phyloP scores from a whole-genome alignment of 2,888 invertebrate genomes.

The Mythimna loreyi region DNA sequence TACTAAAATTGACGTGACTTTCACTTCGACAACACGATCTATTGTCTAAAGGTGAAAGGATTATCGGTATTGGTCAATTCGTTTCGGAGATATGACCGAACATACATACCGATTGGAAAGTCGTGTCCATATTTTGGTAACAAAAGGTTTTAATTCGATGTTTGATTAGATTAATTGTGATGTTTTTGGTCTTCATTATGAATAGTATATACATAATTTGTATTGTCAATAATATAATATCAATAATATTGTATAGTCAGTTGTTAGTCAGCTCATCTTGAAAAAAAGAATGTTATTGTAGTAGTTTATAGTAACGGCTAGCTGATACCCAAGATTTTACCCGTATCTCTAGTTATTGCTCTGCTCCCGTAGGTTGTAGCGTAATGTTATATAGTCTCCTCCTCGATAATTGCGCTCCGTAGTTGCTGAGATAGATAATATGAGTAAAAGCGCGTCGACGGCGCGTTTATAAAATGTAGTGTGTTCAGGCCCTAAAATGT shows the following conservation, averaged over 20 bases:
- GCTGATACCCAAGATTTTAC: no score
- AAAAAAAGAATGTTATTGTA: no score
- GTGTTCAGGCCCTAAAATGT: no score
- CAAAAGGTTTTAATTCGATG: constrained; percentile 13
- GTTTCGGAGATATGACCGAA: constrained; percentile 44
- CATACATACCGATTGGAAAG: constrained; percentile 37
- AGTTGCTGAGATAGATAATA: no score
- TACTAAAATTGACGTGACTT: constrained; percentile 48
- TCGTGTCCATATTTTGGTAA: constrained; percentile 34
- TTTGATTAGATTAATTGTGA: constrained; percentile 16
- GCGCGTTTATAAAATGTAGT: no score
- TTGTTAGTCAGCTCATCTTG: neutral
- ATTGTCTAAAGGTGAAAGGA: constrained; percentile 62
- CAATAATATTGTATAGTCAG: neutral
- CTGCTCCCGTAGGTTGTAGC: no score
- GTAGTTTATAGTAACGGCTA: no score
- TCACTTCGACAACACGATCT: constrained; percentile 44
- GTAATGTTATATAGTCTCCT: no score
- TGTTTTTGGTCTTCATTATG: constrained; percentile 4
- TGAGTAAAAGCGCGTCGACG: no score
- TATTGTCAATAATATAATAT: neutral
- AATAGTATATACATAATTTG: neutral
- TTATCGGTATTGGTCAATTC: constrained; percentile 52
- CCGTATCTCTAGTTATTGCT: no score
- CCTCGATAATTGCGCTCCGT: no score